Percentiles rank a stretch among this genome's conserved stretches.
Conservation (phyloP, 2,797 vertebrate genomes). For the Sphenopsis melanotis region DNA sequence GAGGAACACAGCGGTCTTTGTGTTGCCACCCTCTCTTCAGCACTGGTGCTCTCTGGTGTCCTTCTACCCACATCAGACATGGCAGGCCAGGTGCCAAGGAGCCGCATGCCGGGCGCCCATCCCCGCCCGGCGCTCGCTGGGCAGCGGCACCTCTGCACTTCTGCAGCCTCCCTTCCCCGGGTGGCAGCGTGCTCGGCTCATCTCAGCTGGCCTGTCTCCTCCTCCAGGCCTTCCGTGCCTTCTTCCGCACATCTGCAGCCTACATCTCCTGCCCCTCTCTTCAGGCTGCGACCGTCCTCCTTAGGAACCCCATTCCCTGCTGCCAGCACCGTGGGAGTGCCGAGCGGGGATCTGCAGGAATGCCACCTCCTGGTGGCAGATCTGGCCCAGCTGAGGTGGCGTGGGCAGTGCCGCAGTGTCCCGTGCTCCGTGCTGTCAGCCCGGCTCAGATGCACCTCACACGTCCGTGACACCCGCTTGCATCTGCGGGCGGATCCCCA, state of each 20-base stretch:
- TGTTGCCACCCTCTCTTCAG: slow-evolving; percentile 33
- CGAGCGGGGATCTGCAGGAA: not conserved
- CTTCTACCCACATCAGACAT: slow-evolving; percentile 38
- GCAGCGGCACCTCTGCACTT: not conserved
- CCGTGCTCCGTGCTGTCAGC: not conserved
- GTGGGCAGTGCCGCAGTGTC: not conserved
- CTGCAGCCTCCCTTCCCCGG: not conserved
- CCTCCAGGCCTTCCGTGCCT: not conserved
- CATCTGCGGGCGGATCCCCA: not conserved
- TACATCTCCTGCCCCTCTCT: not conserved
- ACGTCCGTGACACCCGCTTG: not conserved
- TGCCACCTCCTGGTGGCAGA: not conserved
- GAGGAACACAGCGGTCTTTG: slow-evolving; percentile 53
- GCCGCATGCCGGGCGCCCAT: not conserved
- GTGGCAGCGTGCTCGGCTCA: not conserved
- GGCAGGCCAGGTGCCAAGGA: slow-evolving; percentile 49
- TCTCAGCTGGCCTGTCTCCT: not conserved
- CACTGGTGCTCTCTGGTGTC: slow-evolving; percentile 38
- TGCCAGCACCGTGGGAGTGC: not conserved
- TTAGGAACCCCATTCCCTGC: not conserved
- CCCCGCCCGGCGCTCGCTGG: accelerated
- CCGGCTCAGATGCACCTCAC: not conserved
- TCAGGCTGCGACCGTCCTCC: not conserved
- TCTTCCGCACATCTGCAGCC: not conserved
- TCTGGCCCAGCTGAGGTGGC: not conserved